Conservation (phyloP, 2,113 vertebrate genomes). For the Nyctibius bracteatus region DNA sequence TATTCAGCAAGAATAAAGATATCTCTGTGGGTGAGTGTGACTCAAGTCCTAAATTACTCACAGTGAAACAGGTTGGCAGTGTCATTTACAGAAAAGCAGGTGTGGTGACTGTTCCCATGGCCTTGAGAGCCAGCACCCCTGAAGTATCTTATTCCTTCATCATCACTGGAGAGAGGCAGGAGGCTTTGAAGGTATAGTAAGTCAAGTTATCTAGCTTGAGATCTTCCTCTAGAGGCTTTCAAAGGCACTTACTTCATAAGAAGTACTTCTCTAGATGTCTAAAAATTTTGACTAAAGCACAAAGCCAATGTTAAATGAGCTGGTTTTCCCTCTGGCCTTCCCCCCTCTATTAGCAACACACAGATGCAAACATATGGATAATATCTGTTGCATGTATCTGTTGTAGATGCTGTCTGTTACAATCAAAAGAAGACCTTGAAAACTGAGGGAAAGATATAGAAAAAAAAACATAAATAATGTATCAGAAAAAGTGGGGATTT, state of each 20-base stretch:
- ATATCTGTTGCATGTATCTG: background rate
- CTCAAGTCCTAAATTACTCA: slow-evolving; percentile 35
- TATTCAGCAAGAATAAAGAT: background rate
- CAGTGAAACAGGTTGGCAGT: background rate
- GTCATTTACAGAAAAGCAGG: background rate
- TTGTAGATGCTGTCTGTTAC: background rate
- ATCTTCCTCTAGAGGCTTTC: background rate
- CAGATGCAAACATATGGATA: background rate
- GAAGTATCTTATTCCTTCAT: background rate
- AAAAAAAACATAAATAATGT: slow-evolving; percentile 59
- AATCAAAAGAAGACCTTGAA: slow-evolving; percentile 43
- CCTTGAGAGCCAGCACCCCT: background rate
- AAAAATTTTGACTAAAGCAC: background rate
- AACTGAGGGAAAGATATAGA: slow-evolving; percentile 19
- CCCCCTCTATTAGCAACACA: background rate
- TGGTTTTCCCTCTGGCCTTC: background rate
- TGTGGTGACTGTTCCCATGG: too few relatives aligned
- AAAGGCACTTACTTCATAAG: background rate
- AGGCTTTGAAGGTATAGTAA: background rate
- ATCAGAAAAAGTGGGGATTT: slow-evolving; percentile 54
- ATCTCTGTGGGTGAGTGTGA: slow-evolving; percentile 34
- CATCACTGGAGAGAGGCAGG: background rate
- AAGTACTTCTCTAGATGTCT: background rate
- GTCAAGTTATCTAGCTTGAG: background rate
- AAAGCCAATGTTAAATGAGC: background rate